These are phyloP conservation scores for Anableps anableps DNA, from an alignment of 2,797 vertebrate genomes.

Conservation along the genomic window DNA sequence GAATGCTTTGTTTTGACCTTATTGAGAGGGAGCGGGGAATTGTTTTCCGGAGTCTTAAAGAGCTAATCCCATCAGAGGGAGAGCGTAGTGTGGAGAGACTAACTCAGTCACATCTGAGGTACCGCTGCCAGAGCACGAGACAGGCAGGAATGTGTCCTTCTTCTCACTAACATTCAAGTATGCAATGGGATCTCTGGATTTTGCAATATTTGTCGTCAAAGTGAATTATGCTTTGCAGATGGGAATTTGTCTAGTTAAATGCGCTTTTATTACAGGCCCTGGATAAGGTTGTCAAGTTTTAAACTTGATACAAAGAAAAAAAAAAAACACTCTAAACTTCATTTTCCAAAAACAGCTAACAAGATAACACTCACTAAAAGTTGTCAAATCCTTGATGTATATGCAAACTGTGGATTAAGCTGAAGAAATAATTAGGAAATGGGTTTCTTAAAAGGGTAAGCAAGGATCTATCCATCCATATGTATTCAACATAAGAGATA, in stretches of 20 bases:
- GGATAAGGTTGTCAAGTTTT: background rate
- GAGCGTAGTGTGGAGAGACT: conserved; percentile 58
- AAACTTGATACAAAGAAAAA: background rate
- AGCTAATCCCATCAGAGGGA: conserved; percentile 76
- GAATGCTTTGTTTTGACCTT: conserved; percentile 67
- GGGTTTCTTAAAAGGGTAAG: background rate
- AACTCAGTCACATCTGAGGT: conserved; percentile 66
- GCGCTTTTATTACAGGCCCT: background rate
- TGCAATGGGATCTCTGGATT: background rate
- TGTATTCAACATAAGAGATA: background rate
- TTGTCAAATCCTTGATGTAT: background rate
- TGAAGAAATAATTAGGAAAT: background rate
- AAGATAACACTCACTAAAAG: background rate
- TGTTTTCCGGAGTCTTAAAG: conserved; percentile 72
- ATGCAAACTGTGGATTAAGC: background rate
- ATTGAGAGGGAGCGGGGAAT: conserved; percentile 61
- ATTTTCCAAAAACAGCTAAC: background rate
- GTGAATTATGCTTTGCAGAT: background rate
- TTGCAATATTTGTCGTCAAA: background rate
- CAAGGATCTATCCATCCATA: background rate
- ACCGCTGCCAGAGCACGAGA: conserved; percentile 62
- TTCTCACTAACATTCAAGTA: conserved; percentile 58
- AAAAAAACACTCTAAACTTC: background rate
- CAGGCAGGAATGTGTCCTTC: conserved; percentile 76
- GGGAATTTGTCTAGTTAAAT: background rate